These are phyloP conservation scores for Xyrauchen texanus DNA, from an alignment of 2,113 vertebrate species.

Conservation along the genomic window DNA sequence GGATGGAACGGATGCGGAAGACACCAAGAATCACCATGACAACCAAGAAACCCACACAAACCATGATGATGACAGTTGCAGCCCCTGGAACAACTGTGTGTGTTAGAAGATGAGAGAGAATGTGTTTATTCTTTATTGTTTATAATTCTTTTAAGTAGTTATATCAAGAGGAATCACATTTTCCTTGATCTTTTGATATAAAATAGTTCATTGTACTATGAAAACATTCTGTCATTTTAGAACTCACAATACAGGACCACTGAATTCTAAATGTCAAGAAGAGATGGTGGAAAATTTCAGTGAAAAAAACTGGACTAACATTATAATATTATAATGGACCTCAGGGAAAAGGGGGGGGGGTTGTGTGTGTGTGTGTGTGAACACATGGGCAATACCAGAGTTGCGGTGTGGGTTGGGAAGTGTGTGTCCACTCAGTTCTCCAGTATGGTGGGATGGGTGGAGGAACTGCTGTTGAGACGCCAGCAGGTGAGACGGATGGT, in stretches of 20 bases:
- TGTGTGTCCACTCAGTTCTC: slow-evolving; percentile 91
- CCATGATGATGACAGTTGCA: slow-evolving; percentile 95
- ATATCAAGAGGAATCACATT: background rate
- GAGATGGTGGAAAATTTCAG: no score
- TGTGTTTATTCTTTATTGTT: background rate
- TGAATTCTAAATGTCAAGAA: no score
- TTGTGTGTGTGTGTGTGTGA: background rate
- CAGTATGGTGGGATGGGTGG: slow-evolving; percentile 84
- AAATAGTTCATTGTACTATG: background rate
- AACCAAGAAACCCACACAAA: slow-evolving; percentile 95
- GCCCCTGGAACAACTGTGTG: slow-evolving; percentile 89
- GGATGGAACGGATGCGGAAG: slow-evolving; percentile 92
- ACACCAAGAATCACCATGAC: slow-evolving; percentile 95
- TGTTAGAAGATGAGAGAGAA: background rate
- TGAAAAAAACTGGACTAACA: no score
- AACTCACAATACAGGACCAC: no score
- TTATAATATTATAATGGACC: no score
- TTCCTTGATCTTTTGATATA: background rate
- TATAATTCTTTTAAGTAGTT: background rate
- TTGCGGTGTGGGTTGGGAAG: slow-evolving; percentile 86
- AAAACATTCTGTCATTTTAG: no score
- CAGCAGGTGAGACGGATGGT: slow-evolving; percentile 90
- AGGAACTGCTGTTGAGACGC: slow-evolving; percentile 95
- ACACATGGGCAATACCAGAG: slow-evolving; percentile 78
- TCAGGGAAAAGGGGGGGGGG: no score